Evolutionary conservation across 1,140 invertebrate species (phyloP).

Genomic region (Drosophila bipectinata): DNA sequence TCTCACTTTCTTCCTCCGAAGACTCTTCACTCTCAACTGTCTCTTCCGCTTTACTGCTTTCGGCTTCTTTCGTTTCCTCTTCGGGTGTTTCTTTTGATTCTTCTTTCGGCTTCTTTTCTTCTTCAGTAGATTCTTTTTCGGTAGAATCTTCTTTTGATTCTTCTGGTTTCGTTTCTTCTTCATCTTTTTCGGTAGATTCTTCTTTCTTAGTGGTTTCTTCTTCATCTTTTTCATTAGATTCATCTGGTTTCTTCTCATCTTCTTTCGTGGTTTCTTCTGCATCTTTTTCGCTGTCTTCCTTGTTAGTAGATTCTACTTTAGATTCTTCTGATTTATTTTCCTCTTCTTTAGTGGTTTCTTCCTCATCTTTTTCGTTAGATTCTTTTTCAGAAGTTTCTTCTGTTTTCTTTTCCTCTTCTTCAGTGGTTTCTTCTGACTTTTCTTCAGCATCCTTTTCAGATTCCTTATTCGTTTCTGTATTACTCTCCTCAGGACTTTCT

Average conservation of each 20-base stretch:
- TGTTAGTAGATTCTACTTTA: not conserved
- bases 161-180: not conserved
- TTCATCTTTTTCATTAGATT: not conserved
- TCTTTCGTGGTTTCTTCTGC: slow-evolving; percentile 6
- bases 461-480: not conserved
- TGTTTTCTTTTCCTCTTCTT: slow-evolving; percentile 1
- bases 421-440: slow-evolving; percentile 4
- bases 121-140: not conserved
- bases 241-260: not conserved
- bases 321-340: no score
- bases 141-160: not conserved
- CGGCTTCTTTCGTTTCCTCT: slow-evolving; percentile 7
- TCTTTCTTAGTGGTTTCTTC: slow-evolving; percentile 8
- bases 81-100: slow-evolving; percentile 9
- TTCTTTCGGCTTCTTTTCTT: not conserved
- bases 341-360: not conserved
- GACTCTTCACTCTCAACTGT: slow-evolving; percentile 1
- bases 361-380: not conserved
- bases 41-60: slow-evolving; percentile 8
- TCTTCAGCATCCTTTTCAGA: not conserved
- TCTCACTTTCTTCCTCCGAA: slow-evolving; percentile 41
- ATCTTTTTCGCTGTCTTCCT: not conserved
- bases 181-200: slow-evolving; percentile 1
- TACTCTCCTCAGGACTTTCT: not conserved
- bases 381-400: no score